phyloP scores from a whole-genome alignment of 2,888 invertebrate genomes.

The Spisula subtruncata region DNA sequence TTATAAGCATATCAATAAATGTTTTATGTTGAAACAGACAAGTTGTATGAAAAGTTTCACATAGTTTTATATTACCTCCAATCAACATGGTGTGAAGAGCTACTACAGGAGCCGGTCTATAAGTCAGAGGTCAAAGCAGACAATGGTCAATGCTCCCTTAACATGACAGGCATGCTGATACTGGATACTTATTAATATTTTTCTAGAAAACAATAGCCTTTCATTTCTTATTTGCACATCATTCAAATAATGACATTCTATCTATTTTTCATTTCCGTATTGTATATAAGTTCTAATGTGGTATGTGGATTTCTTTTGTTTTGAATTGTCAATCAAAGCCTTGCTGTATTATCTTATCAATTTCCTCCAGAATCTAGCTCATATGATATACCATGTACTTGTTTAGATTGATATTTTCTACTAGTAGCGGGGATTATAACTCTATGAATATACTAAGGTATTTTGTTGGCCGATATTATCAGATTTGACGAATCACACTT shows the following conservation, averaged over 20 bases:
- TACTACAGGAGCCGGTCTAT: too few species aligned
- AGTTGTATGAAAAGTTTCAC: too few species aligned
- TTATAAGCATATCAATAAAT: too few species aligned
- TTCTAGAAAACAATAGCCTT: background rate
- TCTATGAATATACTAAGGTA: slow-evolving; percentile 14
- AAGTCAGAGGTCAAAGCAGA: too few species aligned
- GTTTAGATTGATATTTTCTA: background rate
- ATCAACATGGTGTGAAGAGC: too few species aligned
- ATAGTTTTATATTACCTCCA: too few species aligned
- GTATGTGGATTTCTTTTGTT: background rate
- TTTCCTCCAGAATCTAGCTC: too few species aligned
- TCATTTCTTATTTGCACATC: background rate
- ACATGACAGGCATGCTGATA: too few species aligned
- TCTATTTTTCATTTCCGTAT: background rate
- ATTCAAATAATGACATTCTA: background rate
- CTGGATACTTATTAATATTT: background rate
- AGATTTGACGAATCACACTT: slow-evolving; percentile 21
- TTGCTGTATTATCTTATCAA: background rate
- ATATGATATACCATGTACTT: background rate
- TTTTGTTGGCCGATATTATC: slow-evolving; percentile 4
- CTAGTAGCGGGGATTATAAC: slow-evolving; percentile 1
- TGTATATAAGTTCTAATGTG: background rate
- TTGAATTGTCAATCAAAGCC: background rate
- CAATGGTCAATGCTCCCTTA: too few species aligned
- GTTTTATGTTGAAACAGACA: too few species aligned